Conservation (phyloP, 1,140 invertebrate genomes). For the Sitobion miscanthi region DNA sequence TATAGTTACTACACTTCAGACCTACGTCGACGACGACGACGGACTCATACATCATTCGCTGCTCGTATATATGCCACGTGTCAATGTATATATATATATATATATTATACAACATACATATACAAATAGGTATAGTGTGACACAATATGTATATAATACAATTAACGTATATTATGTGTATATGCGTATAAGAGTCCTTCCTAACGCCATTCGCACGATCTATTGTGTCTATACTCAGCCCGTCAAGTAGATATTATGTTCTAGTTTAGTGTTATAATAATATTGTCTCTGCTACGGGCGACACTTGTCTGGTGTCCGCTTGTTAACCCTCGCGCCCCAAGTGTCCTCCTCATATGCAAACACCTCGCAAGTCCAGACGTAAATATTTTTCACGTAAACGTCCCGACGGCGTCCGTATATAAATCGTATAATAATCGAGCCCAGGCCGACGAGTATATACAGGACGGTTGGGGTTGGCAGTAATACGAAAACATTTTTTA, state of each 20-base stretch:
- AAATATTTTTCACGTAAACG: neutral
- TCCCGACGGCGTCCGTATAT: neutral
- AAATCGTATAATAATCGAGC: neutral
- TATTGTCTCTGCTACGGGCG: neutral
- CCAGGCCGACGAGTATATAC: neutral
- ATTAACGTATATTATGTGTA: too few relatives aligned
- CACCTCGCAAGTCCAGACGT: neutral
- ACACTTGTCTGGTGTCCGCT: neutral
- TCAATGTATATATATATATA: neutral
- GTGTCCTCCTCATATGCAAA: neutral
- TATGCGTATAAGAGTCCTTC: neutral
- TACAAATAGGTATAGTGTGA: too few relatives aligned
- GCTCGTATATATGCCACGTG: neutral
- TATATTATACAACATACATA: too few relatives aligned
- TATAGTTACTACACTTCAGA: neutral
- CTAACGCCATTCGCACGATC: neutral
- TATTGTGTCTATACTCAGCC: neutral
- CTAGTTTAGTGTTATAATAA: neutral
- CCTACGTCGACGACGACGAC: neutral
- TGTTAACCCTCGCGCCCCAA: neutral
- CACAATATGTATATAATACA: too few relatives aligned
- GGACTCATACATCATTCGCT: neutral
- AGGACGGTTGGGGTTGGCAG: neutral
- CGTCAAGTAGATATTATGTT: neutral
- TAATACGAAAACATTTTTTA: neutral